A percentile compares a stretch with the other conserved stretches of the same genome.
Evolutionary conservation across 2,888 invertebrate species (phyloP).

Genomic region (Cerceris ruficornis): DNA sequence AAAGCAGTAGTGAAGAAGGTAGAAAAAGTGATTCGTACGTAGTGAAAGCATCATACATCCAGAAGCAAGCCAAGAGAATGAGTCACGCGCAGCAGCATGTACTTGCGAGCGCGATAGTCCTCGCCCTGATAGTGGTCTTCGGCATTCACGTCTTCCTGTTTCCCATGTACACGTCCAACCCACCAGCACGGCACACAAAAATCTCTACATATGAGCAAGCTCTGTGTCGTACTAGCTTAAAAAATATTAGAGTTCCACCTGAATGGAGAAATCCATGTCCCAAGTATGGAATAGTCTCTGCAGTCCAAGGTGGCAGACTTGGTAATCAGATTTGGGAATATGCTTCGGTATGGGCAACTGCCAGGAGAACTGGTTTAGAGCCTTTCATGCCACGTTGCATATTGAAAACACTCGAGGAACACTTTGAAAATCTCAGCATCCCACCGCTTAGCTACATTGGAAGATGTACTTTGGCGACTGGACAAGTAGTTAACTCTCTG

Average conservation of each 20-base stretch:
- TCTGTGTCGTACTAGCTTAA: conserved; percentile 82
- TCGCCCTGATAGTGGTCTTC: conserved; percentile 84
- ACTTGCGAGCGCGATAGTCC: conserved; percentile 84
- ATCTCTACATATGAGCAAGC: conserved; percentile 84
- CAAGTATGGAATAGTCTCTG: conserved; percentile 77
- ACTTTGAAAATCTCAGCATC: conserved; percentile 83
- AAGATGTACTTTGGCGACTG: conserved; percentile 82
- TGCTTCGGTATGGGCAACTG: conserved; percentile 79
- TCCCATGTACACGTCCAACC: conserved; percentile 83
- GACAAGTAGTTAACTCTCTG: conserved; percentile 82
- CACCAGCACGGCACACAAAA: conserved; percentile 79
- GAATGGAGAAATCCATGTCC: conserved; percentile 77
- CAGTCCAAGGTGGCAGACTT: conserved; percentile 78
- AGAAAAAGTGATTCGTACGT: conserved; percentile 39
- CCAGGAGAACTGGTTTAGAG: conserved; percentile 78
- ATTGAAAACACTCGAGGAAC: conserved; percentile 82
- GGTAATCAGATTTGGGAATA: conserved; percentile 81
- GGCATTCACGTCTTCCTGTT: conserved; percentile 85
- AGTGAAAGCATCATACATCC: conserved; percentile 27
- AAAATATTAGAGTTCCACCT: conserved; percentile 76
- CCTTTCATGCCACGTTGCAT: conserved; percentile 81
- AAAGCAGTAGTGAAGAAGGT: conserved; percentile 53
- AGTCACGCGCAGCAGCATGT: conserved; percentile 84
- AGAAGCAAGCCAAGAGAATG: conserved; percentile 77
- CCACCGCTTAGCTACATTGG: conserved; percentile 84